Evolutionary conservation across 1,140 invertebrate species (phyloP).

Genomic region (Nymphalis io): DNA sequence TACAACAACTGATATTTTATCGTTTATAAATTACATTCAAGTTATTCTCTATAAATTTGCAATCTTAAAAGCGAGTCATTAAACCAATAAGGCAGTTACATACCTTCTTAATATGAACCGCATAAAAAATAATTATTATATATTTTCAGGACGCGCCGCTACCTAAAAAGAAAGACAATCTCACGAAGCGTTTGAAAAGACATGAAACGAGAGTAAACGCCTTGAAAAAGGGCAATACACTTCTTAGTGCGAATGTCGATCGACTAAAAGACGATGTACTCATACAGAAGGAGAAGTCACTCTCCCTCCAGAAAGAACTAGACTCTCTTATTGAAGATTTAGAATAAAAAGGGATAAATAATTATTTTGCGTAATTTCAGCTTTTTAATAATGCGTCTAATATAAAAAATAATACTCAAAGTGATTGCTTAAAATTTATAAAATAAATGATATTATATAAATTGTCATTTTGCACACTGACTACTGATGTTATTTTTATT

Average conservation of each 20-base stretch:
- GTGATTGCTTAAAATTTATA: not conserved
- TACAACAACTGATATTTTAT: too few relatives aligned
- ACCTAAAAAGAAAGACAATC: slow-evolving; percentile 84
- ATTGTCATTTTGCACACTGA: not conserved
- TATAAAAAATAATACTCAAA: not conserved
- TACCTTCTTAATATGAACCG: too few relatives aligned
- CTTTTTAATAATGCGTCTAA: not conserved
- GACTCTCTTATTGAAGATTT: slow-evolving; percentile 90
- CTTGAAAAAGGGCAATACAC: slow-evolving; percentile 92
- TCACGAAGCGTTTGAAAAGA: slow-evolving; percentile 83
- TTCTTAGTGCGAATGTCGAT: slow-evolving; percentile 92
- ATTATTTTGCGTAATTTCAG: not conserved
- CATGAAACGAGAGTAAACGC: slow-evolving; percentile 89
- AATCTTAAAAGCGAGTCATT: too few relatives aligned
- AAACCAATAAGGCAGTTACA: too few relatives aligned
- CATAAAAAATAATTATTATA: not conserved
- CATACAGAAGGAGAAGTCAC: slow-evolving; percentile 89
- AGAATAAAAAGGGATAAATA: slow-evolving; percentile 47
- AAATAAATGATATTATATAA: too few relatives aligned
- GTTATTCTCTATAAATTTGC: too few relatives aligned
- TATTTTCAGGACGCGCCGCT: slow-evolving; percentile 82
- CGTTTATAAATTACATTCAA: too few relatives aligned
- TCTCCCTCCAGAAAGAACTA: slow-evolving; percentile 89
- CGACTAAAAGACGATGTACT: slow-evolving; percentile 91
- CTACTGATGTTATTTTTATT: not conserved